Evolutionary conservation across 2,797 vertebrate genomes (phyloP), one percentile per base, ranked within the genome.

Genomic region (Bradypodion pumilum): DNA sequence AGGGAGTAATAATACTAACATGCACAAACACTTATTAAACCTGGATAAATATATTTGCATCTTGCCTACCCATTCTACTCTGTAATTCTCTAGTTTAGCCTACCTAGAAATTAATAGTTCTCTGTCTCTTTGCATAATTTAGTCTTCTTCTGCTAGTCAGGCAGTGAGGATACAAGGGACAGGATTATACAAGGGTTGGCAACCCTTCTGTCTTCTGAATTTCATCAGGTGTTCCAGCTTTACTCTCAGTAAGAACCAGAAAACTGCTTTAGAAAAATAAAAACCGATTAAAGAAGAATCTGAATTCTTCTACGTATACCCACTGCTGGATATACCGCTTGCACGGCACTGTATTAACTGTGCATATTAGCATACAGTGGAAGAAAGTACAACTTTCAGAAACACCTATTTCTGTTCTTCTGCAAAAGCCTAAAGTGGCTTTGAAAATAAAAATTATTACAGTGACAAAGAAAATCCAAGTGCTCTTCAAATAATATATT

Each of bases 401-500:
- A 23, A 69, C 35, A 1, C 40, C 35, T n/a, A 29, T 35, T 52
- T 46, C 52, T 23, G 10, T 29, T 2, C 74, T 86, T 68, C 80
- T 78, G 52, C 3, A 56, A 56, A 15, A 49, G 46, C 4, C 77
- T 87, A 81, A 7, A 73, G 56, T 56, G n/a, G 2, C 23, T 2
- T 56, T 59, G 5, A 2, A n/a, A 72, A 10, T 10, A 9, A 27
- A 21, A 35, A 37, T 52, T 25, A 77, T 52, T 88, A 80, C 74
- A 2, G 25, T 29, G 80, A 66, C 84, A 62, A 44, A 85, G 32
- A 0, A 88, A 82, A 63, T 87, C 91, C 84, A 92, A 85, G 87
- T 77, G 87, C 85, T 73, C 80, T 81, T 86, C 88, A 89, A 91
- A 91, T 1, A 25, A 29, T 15, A 7, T 3, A 15, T 87, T 82